Evolutionary conservation across 2,797 vertebrate genomes (phyloP).

Genomic region (Avahi laniger): DNA sequence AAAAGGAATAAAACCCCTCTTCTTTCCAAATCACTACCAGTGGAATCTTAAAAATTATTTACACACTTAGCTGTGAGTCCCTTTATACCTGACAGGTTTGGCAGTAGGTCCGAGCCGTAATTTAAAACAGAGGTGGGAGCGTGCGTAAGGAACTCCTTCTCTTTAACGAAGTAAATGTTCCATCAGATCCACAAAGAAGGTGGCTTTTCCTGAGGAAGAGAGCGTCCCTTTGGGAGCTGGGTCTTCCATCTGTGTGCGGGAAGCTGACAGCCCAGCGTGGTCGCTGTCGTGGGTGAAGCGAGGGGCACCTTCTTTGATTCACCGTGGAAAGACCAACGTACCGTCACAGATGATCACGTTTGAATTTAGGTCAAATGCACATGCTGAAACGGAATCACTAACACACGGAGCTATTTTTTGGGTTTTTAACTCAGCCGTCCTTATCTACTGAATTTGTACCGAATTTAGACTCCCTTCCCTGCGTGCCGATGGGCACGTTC

Average conservation of each 20-base stretch:
- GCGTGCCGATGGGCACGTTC: not conserved
- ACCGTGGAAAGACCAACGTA: not conserved
- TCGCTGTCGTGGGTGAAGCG: not conserved
- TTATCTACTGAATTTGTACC: not conserved
- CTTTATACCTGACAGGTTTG: conserved; percentile 49
- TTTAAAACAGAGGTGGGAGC: conserved; percentile 59
- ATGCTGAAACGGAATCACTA: rapidly evolving
- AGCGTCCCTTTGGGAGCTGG: not conserved
- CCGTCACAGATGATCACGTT: rapidly evolving
- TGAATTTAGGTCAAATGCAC: rapidly evolving
- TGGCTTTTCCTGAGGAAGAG: conserved; percentile 30
- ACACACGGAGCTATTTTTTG: not conserved
- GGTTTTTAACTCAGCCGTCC: not conserved
- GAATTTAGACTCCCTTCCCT: not conserved
- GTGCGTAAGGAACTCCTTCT: not conserved
- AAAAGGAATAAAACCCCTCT: not conserved
- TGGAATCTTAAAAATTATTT: conserved; percentile 65
- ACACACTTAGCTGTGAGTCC: not conserved
- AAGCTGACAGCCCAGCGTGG: not conserved
- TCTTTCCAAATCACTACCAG: conserved; percentile 64
- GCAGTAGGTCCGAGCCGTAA: not conserved
- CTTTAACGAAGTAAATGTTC: conserved; percentile 49
- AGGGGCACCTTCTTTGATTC: not conserved
- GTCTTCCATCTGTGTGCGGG: not conserved
- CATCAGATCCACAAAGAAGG: not conserved